Evolutionary conservation across 2,888 invertebrate genomes (phyloP).

Genomic region (Yponomeuta cagnagella): DNA sequence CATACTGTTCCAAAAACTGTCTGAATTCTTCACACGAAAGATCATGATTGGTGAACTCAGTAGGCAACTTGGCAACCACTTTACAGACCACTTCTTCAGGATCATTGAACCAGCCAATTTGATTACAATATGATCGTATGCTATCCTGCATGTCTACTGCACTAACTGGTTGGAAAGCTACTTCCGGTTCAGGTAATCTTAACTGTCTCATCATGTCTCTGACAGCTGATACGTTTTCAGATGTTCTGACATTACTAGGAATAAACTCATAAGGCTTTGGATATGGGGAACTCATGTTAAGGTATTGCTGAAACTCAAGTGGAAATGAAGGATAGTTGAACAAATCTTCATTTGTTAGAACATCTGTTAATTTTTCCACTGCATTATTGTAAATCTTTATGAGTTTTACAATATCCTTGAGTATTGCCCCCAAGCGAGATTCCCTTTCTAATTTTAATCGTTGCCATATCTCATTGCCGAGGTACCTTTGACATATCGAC

Average conservation of each 20-base stretch:
- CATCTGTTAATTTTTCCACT: constrained; percentile 75
- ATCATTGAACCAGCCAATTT: constrained; percentile 66
- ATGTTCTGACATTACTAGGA: constrained; percentile 74
- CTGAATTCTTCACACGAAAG: constrained; percentile 52
- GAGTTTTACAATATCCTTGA: constrained; percentile 75
- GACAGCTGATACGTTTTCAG: constrained; percentile 65
- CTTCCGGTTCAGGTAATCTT: constrained; percentile 67
- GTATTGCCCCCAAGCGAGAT: constrained; percentile 52
- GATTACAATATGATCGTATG: constrained; percentile 66
- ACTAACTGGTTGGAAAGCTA: constrained; percentile 59
- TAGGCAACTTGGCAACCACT: constrained; percentile 59
- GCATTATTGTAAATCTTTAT: constrained; percentile 81
- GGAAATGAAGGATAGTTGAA: constrained; percentile 79
- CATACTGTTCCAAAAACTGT: constrained; percentile 53
- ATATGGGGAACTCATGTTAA: constrained; percentile 62
- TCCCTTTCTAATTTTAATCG: constrained; percentile 59
- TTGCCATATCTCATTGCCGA: constrained; percentile 79
- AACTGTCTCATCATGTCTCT: constrained; percentile 70
- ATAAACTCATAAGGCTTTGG: constrained; percentile 82
- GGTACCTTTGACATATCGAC: constrained; percentile 71
- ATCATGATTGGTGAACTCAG: constrained; percentile 50
- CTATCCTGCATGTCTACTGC: constrained; percentile 59
- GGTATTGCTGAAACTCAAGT: constrained; percentile 75
- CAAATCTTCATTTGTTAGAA: constrained; percentile 76
- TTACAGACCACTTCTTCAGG: constrained; percentile 67